phyloP scores from a whole-genome alignment of 2,888 invertebrate genomes.

The Phortica okadai region DNA sequence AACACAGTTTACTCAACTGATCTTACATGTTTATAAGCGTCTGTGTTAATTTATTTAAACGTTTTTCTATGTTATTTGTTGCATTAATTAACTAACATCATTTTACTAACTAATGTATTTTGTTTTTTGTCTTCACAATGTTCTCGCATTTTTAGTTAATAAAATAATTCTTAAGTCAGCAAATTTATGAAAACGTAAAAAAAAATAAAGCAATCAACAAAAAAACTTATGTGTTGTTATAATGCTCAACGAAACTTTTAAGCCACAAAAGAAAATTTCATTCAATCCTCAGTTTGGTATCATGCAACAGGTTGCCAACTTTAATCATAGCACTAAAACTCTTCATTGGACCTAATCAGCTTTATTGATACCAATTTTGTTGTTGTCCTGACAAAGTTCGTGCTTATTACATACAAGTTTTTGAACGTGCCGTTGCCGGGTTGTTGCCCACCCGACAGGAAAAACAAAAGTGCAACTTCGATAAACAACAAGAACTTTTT shows the following conservation, averaged over 20 bases:
- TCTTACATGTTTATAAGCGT: neutral
- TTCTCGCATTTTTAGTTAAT: conserved; percentile 23
- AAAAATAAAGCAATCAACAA: conserved; percentile 18
- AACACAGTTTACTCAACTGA: neutral
- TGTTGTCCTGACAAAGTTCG: neutral
- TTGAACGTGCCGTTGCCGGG: no score
- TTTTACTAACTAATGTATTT: conserved; percentile 24
- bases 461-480: no score
- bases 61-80: conserved; percentile 14
- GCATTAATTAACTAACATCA: conserved; percentile 15
- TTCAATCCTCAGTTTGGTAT: neutral
- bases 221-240: neutral
- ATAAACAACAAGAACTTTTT: neutral
- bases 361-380: neutral
- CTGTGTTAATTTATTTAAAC: conserved; percentile 13
- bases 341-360: no score
- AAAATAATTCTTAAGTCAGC: conserved; percentile 18
- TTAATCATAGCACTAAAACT: no score
- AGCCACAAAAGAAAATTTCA: neutral
- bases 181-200: conserved; percentile 25
- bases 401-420: neutral
- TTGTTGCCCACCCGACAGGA: no score
- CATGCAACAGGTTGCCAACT: no score
- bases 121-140: conserved; percentile 18
- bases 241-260: neutral